Evolutionary conservation across 2,797 vertebrate genomes (phyloP), one percentile per base, ranked within the genome.

Genomic region (Neostethus bicornis): DNA sequence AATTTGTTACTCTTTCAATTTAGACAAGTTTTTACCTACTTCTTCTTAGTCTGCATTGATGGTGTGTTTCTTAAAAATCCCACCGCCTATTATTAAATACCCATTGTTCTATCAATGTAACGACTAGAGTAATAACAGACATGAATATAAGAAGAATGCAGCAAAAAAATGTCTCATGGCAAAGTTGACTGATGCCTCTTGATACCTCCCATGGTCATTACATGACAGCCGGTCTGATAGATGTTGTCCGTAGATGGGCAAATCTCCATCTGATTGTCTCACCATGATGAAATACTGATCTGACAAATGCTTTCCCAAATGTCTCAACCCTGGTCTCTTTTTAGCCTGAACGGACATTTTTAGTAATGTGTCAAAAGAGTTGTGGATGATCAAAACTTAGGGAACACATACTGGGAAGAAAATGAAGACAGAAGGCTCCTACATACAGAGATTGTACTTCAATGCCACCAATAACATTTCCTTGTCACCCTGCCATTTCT

Each of bases 171-270:
- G 25, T 23, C 53, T 17, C 51, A 65, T 23, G 20, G 53, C 46
- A 32, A 60, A 54, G 62, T 51, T 86, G 83, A 89, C 70, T 69
- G 78, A 87, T 85, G 84, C 63, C 37, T 54, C 48, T 28, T 60
- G 58, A 81, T 78, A 75, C 72, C 73, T 81, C 73, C 39, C 79
- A 69, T 80, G 85, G 87, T 87, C 85, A 79, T 87, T 87, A 87
- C 73, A 68, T 81, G 85, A 87, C 79, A 74, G 82, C 84, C 80
- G 75, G 73, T 62, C 76, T 83, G 85, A 88, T 86, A 66, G 77
- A 88, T 87, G 58, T 53, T 66, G 70, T 73, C 77, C 67, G 76
- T 79, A 51, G 79, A 85, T 68, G 66, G 73, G 77, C 89, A 85
- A 86, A 88, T 90, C 83, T 78, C 61, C 59, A 16, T 60, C 60